Evolutionary conservation across 2,888 invertebrate genomes (phyloP).

Genomic region (Agrotis puta): DNA sequence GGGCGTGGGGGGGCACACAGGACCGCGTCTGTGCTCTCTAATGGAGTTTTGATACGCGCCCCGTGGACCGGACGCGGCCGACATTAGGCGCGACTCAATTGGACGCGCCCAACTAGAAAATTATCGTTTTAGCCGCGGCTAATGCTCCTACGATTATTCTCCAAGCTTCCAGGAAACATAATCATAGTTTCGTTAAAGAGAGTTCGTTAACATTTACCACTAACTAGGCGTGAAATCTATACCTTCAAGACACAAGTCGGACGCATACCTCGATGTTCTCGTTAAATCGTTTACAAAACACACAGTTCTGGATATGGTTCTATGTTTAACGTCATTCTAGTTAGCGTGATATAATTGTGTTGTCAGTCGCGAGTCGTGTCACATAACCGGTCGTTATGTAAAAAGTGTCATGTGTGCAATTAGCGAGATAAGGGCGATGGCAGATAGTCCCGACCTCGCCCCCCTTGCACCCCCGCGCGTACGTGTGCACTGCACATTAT

Average conservation of each 20-base stretch:
- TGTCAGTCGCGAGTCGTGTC: slow-evolving; percentile 1
- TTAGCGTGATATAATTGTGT: neutral
- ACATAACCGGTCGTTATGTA: slow-evolving; percentile 32
- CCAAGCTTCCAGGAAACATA: slow-evolving; percentile 43
- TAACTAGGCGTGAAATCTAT: slow-evolving; percentile 40
- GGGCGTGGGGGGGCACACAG: neutral
- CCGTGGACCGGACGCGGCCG: slow-evolving; percentile 41
- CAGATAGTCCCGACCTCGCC: slow-evolving; percentile 23
- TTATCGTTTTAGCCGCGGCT: slow-evolving; percentile 53
- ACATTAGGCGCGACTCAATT: slow-evolving; percentile 58
- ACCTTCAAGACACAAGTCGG: slow-evolving; percentile 30
- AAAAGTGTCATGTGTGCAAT: slow-evolving; percentile 51
- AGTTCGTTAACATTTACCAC: slow-evolving; percentile 22
- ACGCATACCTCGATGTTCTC: slow-evolving; percentile 2
- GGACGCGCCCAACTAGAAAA: slow-evolving; percentile 59
- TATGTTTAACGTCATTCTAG: slow-evolving; percentile 16
- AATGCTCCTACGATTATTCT: slow-evolving; percentile 41
- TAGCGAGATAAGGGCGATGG: slow-evolving; percentile 49
- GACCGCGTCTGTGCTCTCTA: slow-evolving; percentile 51
- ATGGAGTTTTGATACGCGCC: slow-evolving; percentile 63
- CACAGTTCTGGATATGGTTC: slow-evolving; percentile 18
- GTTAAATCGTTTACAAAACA: slow-evolving; percentile 25
- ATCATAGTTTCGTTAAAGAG: slow-evolving; percentile 35
- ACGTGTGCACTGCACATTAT: slow-evolving; percentile 22
- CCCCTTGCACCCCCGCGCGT: neutral